Evolutionary conservation across 2,888 invertebrate species (phyloP).

Genomic region (Drosophila tanythrix): DNA sequence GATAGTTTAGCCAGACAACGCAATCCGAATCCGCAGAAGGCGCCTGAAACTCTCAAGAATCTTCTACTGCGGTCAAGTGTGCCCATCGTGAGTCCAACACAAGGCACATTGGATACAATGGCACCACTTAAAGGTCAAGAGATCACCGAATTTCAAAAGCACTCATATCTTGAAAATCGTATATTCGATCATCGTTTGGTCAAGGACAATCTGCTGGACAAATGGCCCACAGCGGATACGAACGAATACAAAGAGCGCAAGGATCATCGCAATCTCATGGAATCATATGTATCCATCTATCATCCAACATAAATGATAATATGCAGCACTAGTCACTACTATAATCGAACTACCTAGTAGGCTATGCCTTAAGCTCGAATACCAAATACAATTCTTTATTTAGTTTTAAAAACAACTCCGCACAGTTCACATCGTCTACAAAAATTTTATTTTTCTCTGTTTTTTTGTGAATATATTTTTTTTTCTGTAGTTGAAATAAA

Average conservation of each 20-base stretch:
- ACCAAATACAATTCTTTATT: neutral
- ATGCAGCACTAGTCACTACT: constrained; percentile 5
- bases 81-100: constrained; percentile 83
- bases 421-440: constrained; percentile 26
- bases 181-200: constrained; percentile 84
- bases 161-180: constrained; percentile 83
- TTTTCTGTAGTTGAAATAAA: constrained; percentile 35
- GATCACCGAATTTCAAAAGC: constrained; percentile 72
- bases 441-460: constrained; percentile 9
- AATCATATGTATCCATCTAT: constrained; percentile 83
- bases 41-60: constrained; percentile 81
- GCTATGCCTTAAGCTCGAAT: neutral
- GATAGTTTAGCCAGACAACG: constrained; percentile 79
- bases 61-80: constrained; percentile 83
- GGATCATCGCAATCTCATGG: constrained; percentile 85
- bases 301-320: constrained; percentile 16
- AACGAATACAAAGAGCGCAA: constrained; percentile 82
- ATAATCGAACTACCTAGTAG: constrained; percentile 18
- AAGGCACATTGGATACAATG: constrained; percentile 57
- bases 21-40: constrained; percentile 79
- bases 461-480: neutral
- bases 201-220: constrained; percentile 83
- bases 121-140: constrained; percentile 71
- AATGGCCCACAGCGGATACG: constrained; percentile 81
- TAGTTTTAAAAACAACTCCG: constrained; percentile 19